Base-by-base conservation (phyloP, 2,797 vertebrate genomes). In the Heliangelus exortis region DNA sequence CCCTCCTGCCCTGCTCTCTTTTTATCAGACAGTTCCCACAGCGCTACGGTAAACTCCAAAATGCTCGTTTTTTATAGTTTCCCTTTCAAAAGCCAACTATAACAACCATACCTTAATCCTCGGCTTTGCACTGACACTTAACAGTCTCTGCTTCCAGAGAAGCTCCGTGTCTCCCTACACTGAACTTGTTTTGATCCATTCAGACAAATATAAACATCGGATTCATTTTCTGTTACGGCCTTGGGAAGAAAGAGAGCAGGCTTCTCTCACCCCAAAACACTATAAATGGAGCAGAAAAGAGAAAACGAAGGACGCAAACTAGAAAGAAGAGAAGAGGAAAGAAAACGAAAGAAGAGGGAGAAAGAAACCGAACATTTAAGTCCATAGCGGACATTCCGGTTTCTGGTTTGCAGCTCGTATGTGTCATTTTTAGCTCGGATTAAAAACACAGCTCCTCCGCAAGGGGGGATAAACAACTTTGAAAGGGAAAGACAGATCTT, bases 391-490 rank as follows among this genome's bases (percentile, higher is more conserved):
- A 79, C 72, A 55, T 48, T 21, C 47, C 65, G 58, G 13, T 54
- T 91, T 85, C 88, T 92, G 75, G 12, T 90, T 89, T 75, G 78
- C 84, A 74, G 55, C 31, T 88, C 33, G 1, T 43, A 87, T 86
- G 76, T 92, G 94, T 84, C 75, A 83, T 87, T 95, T 95, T 92
- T 84, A 96, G 81, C 65, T 66, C 34, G n/a, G 23, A 50, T 89
- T 93, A 68, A 85, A 92, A 90, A 67, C 84, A 84, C 57, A 58
- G 61, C 54, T 87, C 41, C 84, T 87, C 88, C 78, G 16, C 94
- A 78, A 90, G 80, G 57, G 68, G 79, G 54, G 58, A 83, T 57
- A 89, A 88, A 80, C 82, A 66, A 13, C 82, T 68, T 71, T 33
- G 57, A 47, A 94, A 71, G 33, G 33, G 72, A 68, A 87, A 71